Evolutionary conservation across 2,888 invertebrate genomes (phyloP).

Genomic region (Drosophila dives): DNA sequence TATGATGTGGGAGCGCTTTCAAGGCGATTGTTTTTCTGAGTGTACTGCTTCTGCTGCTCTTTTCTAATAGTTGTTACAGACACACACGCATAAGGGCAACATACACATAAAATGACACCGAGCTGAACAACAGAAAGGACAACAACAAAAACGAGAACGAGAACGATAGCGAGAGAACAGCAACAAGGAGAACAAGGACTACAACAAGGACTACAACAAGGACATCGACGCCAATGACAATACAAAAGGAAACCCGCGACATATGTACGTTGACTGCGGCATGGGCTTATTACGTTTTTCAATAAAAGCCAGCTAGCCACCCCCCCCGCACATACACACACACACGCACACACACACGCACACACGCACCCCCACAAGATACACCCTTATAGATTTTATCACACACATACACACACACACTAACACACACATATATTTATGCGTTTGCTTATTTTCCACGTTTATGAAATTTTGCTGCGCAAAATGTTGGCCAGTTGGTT

Average conservation of each 20-base stretch:
- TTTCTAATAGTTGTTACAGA: constrained; percentile 74
- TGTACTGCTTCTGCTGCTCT: constrained; percentile 42
- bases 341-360: constrained; percentile 7
- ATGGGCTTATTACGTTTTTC: constrained; percentile 67
- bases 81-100: constrained; percentile 50
- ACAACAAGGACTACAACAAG: constrained; percentile 57
- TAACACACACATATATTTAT: constrained; percentile 18
- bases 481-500: constrained; percentile 65
- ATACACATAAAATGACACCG: constrained; percentile 42
- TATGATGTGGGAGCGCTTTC: background rate
- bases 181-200: constrained; percentile 31
- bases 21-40: background rate
- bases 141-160: background rate
- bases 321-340: background rate
- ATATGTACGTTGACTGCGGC: constrained; percentile 67
- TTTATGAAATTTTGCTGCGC: constrained; percentile 57
- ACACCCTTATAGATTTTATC: constrained; percentile 26
- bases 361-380: constrained; percentile 4
- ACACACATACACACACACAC: constrained; percentile 18
- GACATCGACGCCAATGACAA: constrained; percentile 69
- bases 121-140: constrained; percentile 23
- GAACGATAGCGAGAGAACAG: constrained; percentile 1
- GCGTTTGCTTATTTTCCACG: constrained; percentile 37
- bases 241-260: constrained; percentile 73
- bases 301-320: constrained; percentile 51